phyloP scores from a whole-genome alignment of 2,113 vertebrate genomes.

The Patagioenas fasciata region DNA sequence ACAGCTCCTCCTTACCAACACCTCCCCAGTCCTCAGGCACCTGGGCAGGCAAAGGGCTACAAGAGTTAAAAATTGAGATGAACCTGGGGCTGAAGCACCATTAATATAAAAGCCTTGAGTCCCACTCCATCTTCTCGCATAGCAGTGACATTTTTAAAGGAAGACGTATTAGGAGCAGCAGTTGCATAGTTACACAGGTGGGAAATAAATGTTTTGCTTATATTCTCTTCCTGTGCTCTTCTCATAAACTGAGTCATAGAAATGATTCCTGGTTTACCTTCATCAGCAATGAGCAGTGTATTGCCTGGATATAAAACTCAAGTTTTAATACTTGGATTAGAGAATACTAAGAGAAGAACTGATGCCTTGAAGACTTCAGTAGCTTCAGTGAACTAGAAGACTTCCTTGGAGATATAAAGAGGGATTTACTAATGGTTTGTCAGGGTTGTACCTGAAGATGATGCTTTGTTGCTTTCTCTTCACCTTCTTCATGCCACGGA shows the following conservation, averaged over 20 bases:
- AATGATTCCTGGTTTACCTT: neutral
- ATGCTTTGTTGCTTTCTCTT: neutral
- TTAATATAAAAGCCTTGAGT: neutral
- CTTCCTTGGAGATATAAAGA: neutral
- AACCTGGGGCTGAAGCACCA: neutral
- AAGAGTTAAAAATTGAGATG: no score
- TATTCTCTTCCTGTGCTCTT: neutral
- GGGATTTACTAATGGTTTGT: neutral
- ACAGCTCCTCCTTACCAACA: accelerated
- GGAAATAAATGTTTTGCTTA: neutral
- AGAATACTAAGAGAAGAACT: neutral
- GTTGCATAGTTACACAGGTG: neutral
- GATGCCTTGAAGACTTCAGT: neutral
- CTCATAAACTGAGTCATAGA: neutral
- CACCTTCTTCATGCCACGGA: neutral
- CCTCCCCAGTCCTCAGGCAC: neutral
- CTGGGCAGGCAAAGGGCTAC: accelerated
- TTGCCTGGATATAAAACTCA: neutral
- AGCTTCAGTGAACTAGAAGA: neutral
- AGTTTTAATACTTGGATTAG: neutral
- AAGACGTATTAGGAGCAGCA: neutral
- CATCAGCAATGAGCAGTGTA: neutral
- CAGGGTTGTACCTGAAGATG: neutral
- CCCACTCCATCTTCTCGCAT: neutral
- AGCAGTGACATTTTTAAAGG: neutral